A percentile compares a stretch with the other conserved stretches of the same genome.
phyloP scores from a whole-genome alignment of 2,797 vertebrate species.

The Poeciliopsis gracilis region DNA sequence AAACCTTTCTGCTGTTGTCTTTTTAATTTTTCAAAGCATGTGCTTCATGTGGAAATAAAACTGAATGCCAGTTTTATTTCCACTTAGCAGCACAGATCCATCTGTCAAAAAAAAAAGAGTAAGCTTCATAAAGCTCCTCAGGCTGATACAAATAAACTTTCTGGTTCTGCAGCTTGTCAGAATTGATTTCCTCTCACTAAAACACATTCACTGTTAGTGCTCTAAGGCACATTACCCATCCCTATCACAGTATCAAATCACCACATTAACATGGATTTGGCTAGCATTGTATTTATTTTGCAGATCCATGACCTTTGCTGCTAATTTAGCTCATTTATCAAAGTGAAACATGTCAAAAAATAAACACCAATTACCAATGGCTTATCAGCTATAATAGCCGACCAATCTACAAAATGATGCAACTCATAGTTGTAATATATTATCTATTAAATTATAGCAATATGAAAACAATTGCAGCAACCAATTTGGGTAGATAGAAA shows the following conservation, averaged over 20 bases:
- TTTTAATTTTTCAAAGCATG: constrained; percentile 3
- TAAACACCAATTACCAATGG: background rate
- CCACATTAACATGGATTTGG: constrained; percentile 7
- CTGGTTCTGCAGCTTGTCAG: constrained; percentile 11
- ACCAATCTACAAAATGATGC: constrained; percentile 2
- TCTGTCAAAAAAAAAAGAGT: constrained; percentile 7
- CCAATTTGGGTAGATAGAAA: constrained; percentile 30
- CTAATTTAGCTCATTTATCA: background rate
- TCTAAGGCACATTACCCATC: background rate
- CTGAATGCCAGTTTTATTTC: constrained; percentile 22
- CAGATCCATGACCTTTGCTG: background rate
- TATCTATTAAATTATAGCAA: constrained; percentile 34
- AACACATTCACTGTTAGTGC: background rate
- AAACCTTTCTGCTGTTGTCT: constrained; percentile 5
- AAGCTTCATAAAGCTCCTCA: constrained; percentile 10
- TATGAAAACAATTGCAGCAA: constrained; percentile 28
- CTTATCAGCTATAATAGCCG: constrained; percentile 13
- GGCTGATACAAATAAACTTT: constrained; percentile 3
- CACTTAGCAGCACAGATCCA: constrained; percentile 9
- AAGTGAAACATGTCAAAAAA: constrained; percentile 5
- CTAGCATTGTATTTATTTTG: constrained; percentile 9
- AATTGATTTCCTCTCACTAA: constrained; percentile 1
- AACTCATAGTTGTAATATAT: constrained; percentile 18
- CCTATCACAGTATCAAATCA: constrained; percentile 3
- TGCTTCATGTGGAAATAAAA: background rate